A percentile compares a stretch with the other conserved stretches of the same genome.
These are phyloP conservation scores for Crocuta crocuta DNA, from an alignment of 2,113 vertebrate species.

Conservation along the genomic window DNA sequence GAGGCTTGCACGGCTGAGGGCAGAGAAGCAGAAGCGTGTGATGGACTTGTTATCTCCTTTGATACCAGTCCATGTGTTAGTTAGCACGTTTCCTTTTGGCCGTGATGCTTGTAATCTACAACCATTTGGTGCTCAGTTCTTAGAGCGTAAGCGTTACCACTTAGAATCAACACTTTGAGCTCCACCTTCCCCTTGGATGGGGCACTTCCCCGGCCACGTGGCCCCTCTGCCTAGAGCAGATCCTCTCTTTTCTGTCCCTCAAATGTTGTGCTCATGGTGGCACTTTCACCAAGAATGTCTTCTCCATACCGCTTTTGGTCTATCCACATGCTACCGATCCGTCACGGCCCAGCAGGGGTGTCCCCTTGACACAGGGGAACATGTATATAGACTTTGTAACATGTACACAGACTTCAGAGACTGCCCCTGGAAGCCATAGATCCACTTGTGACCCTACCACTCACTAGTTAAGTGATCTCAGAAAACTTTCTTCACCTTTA, in stretches of 20 bases:
- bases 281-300: not conserved
- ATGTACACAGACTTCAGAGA: not conserved
- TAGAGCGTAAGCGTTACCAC: not conserved
- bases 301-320: not conserved
- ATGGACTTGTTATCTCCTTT: not conserved
- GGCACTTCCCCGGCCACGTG: not conserved
- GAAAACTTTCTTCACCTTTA: not conserved
- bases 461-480: not conserved
- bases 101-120: not conserved
- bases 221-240: not conserved
- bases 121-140: not conserved
- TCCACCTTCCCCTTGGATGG: not conserved
- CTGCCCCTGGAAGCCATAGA: not conserved
- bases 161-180: not conserved
- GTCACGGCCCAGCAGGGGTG: not conserved
- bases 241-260: not conserved
- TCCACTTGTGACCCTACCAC: not conserved
- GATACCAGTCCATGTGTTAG: not conserved
- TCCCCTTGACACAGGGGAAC: not conserved
- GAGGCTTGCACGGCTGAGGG: not conserved
- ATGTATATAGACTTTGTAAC: not conserved
- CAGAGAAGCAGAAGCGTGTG: not conserved
- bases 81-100: not conserved
- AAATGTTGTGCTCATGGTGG: not conserved
- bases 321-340: not conserved